A percentile compares a stretch with the other conserved stretches of the same genome.
Evolutionary conservation across 2,113 vertebrate species (phyloP).

Genomic region (Larimichthys polyactis): DNA sequence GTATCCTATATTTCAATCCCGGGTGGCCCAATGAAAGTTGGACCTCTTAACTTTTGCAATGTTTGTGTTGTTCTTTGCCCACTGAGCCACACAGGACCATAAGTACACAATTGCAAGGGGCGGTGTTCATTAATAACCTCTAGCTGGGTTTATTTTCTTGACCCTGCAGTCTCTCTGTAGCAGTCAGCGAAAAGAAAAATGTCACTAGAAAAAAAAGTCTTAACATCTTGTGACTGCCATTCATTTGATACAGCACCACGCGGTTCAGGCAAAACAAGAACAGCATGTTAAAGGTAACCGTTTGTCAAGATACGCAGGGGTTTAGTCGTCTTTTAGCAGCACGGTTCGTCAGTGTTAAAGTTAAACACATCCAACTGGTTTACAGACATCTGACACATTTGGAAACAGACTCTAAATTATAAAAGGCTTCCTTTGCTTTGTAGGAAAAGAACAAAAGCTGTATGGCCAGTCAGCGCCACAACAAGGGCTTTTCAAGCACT

Average conservation of each 20-base stretch:
- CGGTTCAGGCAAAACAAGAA: too few species aligned
- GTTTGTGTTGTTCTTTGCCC: slow-evolving; percentile 31
- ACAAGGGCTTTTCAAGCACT: slow-evolving; percentile 45
- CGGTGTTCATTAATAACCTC: slow-evolving; percentile 20
- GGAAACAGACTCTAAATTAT: slow-evolving; percentile 31
- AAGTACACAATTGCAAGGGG: not conserved
- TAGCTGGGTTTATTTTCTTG: slow-evolving; percentile 7
- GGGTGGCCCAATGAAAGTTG: slow-evolving; percentile 22
- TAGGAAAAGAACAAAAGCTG: slow-evolving; percentile 34
- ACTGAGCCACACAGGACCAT: not conserved
- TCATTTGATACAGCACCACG: not conserved
- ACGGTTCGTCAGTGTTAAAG: not conserved
- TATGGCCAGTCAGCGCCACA: slow-evolving; percentile 35
- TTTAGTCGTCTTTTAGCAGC: not conserved
- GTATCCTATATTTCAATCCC: slow-evolving; percentile 1
- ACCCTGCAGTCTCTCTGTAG: not conserved
- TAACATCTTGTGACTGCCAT: not conserved
- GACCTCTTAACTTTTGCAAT: not conserved
- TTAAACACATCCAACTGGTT: not conserved
- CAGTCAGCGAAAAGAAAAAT: slow-evolving; percentile 14
- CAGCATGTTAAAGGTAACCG: not conserved
- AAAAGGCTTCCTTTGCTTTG: slow-evolving; percentile 32
- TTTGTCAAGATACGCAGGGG: not conserved
- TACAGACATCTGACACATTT: slow-evolving; percentile 1
- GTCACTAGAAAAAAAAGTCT: slow-evolving; percentile 5